Evolutionary conservation across 2,113 vertebrate species (phyloP).

Genomic region (Phoenicopterus ruber): DNA sequence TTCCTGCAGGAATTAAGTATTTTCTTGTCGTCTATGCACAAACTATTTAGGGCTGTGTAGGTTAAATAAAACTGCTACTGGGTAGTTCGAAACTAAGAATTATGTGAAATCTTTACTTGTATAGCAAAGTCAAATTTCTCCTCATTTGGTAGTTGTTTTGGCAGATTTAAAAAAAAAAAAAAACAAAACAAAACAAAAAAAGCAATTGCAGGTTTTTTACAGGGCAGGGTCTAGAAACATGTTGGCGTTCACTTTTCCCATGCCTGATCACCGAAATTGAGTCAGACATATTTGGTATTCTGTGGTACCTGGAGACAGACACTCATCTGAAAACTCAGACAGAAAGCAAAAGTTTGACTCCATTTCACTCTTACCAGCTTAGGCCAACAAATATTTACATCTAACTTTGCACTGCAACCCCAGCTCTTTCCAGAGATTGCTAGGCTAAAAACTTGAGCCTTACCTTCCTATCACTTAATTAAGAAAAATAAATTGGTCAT

Average conservation of each 20-base stretch:
- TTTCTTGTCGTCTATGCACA: neutral
- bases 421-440: neutral
- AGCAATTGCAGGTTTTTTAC: accelerated
- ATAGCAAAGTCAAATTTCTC: neutral
- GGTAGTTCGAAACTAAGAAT: neutral
- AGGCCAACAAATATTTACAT: neutral
- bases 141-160: neutral
- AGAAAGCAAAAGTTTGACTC: neutral
- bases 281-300: neutral
- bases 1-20: neutral
- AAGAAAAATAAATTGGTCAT: neutral
- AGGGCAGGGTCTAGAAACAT: neutral
- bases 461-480: neutral
- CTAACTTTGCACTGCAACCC: accelerated
- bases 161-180: neutral
- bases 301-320: neutral
- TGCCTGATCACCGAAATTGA: neutral
- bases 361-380: neutral
- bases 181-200: no score
- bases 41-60: neutral
- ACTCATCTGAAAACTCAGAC: neutral
- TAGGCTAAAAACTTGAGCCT: neutral
- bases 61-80: neutral
- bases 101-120: neutral
- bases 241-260: neutral